Evolutionary conservation across 2,888 invertebrate species (phyloP), one percentile per base, ranked within the genome.

Genomic region (Lepidocyrtoides sp.): DNA sequence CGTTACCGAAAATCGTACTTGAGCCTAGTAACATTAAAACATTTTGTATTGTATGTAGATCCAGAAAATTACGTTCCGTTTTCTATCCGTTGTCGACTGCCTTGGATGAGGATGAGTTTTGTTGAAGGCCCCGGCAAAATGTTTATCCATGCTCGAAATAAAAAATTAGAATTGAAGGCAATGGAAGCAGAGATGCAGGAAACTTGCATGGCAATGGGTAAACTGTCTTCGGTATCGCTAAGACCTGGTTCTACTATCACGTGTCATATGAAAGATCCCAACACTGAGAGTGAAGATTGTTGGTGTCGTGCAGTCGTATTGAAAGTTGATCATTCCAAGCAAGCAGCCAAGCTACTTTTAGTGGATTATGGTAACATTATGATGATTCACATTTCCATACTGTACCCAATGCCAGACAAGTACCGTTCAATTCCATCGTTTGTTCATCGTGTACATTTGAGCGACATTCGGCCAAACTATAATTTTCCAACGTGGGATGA

Each of bases 311-410:
- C 75, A 4, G 23, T 86, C 0, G 72, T 86, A 0, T n/a, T 77
- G 36, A 26, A 26, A 10, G n/a, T 41, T 4, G 20, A 20, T 8
- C 7, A 4, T 0, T 4, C 32, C 4, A n/a, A 7, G 4, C 8
- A 23, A 1, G 20, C 12, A 0, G 77, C 20, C 10, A 32, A 44
- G 20, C 60, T 86, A 5, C 10, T 86, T 14, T n/a, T 86, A 44
- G 60, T 86, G 60, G 86, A 86, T 51, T 86, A 86, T 26, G 86
- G 86, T 0, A 77, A 60, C 44, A 60, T 23, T 26, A n/a, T 44
- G 5, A 5, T 1, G n/a, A 26, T 86, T 8, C 44, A 20, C 26
- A 2, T 1, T 0, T 14, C 20, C 5, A 0, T 57, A 2, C 5
- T 86, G 0, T 51, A 63, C 29, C 36, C 41, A 3, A n/a, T 86